Evolutionary conservation across 2,888 invertebrate species (phyloP).

Genomic region (Eupithecia centaureata): DNA sequence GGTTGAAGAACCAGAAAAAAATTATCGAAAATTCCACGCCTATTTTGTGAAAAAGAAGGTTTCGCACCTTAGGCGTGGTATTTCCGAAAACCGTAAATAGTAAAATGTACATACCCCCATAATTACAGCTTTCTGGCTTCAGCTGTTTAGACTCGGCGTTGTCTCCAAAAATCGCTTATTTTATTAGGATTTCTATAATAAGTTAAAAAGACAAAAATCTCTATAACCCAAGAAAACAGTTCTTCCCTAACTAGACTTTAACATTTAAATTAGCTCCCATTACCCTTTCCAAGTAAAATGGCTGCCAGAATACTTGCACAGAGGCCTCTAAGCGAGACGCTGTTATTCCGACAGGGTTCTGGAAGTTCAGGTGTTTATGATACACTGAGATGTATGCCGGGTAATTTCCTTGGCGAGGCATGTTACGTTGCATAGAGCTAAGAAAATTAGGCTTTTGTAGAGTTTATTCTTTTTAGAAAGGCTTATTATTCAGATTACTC

Average conservation of each 20-base stretch:
- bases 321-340: background rate
- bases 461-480: too few species aligned
- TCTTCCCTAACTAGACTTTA: slow-evolving; percentile 9
- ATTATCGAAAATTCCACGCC: too few species aligned
- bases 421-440: slow-evolving; percentile 11
- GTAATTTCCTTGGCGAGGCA: slow-evolving; percentile 26
- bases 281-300: slow-evolving; percentile 24
- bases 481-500: too few species aligned
- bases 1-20: too few species aligned
- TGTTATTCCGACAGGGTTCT: slow-evolving; percentile 29
- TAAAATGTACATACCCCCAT: too few species aligned
- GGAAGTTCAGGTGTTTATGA: slow-evolving; percentile 32
- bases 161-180: too few species aligned
- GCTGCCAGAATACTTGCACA: background rate
- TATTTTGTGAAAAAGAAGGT: too few species aligned
- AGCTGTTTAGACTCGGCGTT: too few species aligned
- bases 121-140: too few species aligned
- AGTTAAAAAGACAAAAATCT: background rate
- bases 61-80: too few species aligned
- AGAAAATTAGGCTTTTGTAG: background rate
- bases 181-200: too few species aligned
- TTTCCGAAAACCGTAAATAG: too few species aligned
- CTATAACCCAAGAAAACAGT: background rate
- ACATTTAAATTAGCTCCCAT: slow-evolving; percentile 9
- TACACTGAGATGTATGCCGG: slow-evolving; percentile 25